phyloP scores from a whole-genome alignment of 2,113 vertebrate genomes.

The Misgurnus anguillicaudatus region DNA sequence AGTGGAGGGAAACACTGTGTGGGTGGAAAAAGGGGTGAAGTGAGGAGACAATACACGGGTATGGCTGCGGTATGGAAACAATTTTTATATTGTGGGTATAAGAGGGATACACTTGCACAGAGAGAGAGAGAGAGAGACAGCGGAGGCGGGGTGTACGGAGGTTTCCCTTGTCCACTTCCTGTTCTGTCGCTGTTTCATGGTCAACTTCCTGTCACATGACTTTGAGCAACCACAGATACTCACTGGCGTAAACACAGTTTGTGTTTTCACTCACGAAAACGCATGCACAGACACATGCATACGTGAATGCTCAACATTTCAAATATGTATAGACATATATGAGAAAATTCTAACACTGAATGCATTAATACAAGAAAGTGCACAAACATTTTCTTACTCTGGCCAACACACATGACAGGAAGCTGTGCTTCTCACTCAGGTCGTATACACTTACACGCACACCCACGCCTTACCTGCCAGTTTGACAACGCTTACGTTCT shows the following conservation, averaged over 20 bases:
- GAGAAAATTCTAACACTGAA: too few relatives aligned
- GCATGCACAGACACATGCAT: slow-evolving; percentile 32
- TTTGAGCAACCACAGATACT: slow-evolving; percentile 36
- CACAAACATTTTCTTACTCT: slow-evolving; percentile 31
- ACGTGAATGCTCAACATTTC: neutral
- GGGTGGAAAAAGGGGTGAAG: slow-evolving; percentile 36
- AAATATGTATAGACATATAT: slow-evolving; percentile 47
- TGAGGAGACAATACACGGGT: slow-evolving; percentile 20
- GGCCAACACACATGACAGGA: slow-evolving; percentile 43
- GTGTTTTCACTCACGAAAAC: slow-evolving; percentile 40
- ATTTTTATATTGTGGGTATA: slow-evolving; percentile 42
- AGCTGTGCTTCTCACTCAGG: slow-evolving; percentile 49
- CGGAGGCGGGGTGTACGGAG: slow-evolving; percentile 57
- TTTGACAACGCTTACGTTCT: slow-evolving; percentile 46
- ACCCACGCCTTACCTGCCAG: slow-evolving; percentile 50
- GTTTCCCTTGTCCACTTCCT: slow-evolving; percentile 62
- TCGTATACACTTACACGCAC: slow-evolving; percentile 46
- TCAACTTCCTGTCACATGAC: slow-evolving; percentile 54
- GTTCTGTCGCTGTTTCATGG: slow-evolving; percentile 47
- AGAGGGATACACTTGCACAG: slow-evolving; percentile 36
- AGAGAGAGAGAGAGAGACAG: slow-evolving; percentile 37
- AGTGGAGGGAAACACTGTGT: slow-evolving; percentile 47
- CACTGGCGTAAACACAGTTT: slow-evolving; percentile 40
- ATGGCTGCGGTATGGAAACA: slow-evolving; percentile 45
- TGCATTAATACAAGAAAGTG: neutral